Evolutionary conservation across 1,140 invertebrate species (phyloP).

Genomic region (Leguminivora glycinivorella): DNA sequence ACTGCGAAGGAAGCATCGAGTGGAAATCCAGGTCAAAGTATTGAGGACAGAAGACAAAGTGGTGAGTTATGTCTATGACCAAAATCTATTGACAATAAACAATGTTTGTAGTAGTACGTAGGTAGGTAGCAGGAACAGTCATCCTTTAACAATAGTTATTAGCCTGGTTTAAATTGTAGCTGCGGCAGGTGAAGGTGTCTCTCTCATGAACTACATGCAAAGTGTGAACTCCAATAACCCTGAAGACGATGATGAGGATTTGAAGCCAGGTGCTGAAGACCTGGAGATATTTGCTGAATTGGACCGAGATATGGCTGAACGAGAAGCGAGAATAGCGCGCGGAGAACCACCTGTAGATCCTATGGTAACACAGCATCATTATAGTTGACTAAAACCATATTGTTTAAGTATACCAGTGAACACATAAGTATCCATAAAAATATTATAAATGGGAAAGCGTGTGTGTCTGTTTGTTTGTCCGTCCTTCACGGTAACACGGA

Average conservation of each 20-base stretch:
- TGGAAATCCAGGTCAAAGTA: slow-evolving; percentile 15
- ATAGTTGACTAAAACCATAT: no score
- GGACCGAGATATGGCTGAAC: slow-evolving; percentile 55
- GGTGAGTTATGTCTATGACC: slow-evolving; percentile 25
- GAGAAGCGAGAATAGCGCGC: slow-evolving; percentile 59
- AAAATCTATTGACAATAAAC: no score
- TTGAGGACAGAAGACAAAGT: slow-evolving; percentile 21
- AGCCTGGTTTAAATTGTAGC: slow-evolving; percentile 19
- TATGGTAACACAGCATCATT: slow-evolving; percentile 46
- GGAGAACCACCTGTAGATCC: slow-evolving; percentile 66
- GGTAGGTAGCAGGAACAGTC: no score
- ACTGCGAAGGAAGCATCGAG: not conserved
- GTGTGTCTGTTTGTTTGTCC: no score
- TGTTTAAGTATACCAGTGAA: no score
- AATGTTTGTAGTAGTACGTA: no score
- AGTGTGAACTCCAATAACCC: slow-evolving; percentile 37
- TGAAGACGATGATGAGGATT: slow-evolving; percentile 45
- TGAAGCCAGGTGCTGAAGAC: slow-evolving; percentile 63
- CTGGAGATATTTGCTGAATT: slow-evolving; percentile 65
- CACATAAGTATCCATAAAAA: no score
- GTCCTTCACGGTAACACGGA: no score
- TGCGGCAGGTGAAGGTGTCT: slow-evolving; percentile 45
- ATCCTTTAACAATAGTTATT: not conserved
- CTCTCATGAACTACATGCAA: slow-evolving; percentile 57
- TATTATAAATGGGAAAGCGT: no score